These are phyloP conservation scores for Ctenosaura bakeri DNA, from an alignment of 2,797 vertebrate genomes.

Conservation along the genomic window DNA sequence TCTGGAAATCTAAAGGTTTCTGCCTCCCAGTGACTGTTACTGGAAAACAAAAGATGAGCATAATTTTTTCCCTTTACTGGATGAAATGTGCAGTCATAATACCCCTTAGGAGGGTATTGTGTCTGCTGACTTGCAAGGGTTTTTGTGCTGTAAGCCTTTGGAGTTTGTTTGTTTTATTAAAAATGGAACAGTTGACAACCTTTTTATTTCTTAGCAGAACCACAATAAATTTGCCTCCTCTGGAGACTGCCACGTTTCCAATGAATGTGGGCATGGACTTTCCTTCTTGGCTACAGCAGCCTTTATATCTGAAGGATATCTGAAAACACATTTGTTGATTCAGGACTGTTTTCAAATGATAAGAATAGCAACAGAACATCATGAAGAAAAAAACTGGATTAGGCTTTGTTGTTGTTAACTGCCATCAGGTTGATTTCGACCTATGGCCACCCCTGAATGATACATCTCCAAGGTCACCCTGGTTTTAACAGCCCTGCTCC, in stretches of 20 bases:
- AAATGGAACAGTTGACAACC: not conserved
- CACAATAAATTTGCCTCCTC: not conserved
- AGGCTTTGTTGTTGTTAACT: too few relatives aligned
- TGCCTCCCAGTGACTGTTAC: not conserved
- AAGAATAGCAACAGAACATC: too few relatives aligned
- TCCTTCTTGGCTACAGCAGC: too few relatives aligned
- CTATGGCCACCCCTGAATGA: too few relatives aligned
- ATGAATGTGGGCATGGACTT: too few relatives aligned
- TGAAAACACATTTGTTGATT: too few relatives aligned
- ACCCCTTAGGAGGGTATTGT: not conserved
- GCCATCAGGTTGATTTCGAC: too few relatives aligned
- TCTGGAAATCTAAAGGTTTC: not conserved
- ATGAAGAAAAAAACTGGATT: too few relatives aligned
- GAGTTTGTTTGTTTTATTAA: not conserved
- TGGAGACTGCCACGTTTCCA: not conserved
- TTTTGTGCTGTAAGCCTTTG: not conserved
- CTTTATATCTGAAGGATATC: too few relatives aligned
- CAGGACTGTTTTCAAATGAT: too few relatives aligned
- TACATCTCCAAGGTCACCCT: too few relatives aligned
- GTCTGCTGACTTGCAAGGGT: not conserved
- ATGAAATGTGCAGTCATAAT: not conserved
- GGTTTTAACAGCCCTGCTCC: too few relatives aligned
- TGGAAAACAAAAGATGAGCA: not conserved
- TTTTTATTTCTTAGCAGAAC: not conserved
- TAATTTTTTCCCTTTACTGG: not conserved